Percentiles rank a stretch among this genome's conserved stretches.
These are phyloP conservation scores for Nephotettix cincticeps DNA, from an alignment of 1,140 invertebrate species.

Conservation along the genomic window DNA sequence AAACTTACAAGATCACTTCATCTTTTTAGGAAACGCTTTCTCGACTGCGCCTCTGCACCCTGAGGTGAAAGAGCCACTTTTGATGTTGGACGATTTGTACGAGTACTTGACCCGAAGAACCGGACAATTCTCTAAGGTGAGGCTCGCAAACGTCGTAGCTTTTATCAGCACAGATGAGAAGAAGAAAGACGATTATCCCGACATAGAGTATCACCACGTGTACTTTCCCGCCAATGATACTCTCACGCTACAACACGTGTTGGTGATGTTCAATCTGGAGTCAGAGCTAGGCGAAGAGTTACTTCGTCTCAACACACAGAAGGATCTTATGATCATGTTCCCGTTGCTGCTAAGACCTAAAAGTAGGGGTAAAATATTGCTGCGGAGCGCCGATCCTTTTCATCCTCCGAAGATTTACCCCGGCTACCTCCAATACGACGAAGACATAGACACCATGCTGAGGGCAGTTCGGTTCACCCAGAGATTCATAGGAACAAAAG, in stretches of 20 bases:
- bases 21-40: conserved; percentile 30
- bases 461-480: conserved; percentile 44
- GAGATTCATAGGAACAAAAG: conserved; percentile 44
- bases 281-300: not conserved
- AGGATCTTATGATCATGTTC: conserved; percentile 59
- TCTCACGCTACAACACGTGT: not conserved
- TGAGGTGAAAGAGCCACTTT: conserved; percentile 4
- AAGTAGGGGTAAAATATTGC: conserved; percentile 46
- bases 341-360: conserved; percentile 61
- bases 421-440: conserved; percentile 46
- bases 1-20: conserved; percentile 56
- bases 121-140: conserved; percentile 48
- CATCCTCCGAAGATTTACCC: conserved; percentile 54
- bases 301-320: not conserved
- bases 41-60: conserved; percentile 14
- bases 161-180: not conserved
- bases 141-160: conserved; percentile 44
- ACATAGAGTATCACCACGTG: not conserved
- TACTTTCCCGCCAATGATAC: not conserved
- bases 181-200: not conserved
- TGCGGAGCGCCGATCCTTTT: conserved; percentile 48
- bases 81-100: conserved; percentile 50
- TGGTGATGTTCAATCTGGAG: not conserved
- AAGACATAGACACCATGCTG: conserved; percentile 48
- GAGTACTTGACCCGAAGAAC: conserved; percentile 49